Percentiles rank a stretch among this genome's conserved stretches.
Conservation (phyloP, 1,140 invertebrate species). For the Drosophila tsacasi region DNA sequence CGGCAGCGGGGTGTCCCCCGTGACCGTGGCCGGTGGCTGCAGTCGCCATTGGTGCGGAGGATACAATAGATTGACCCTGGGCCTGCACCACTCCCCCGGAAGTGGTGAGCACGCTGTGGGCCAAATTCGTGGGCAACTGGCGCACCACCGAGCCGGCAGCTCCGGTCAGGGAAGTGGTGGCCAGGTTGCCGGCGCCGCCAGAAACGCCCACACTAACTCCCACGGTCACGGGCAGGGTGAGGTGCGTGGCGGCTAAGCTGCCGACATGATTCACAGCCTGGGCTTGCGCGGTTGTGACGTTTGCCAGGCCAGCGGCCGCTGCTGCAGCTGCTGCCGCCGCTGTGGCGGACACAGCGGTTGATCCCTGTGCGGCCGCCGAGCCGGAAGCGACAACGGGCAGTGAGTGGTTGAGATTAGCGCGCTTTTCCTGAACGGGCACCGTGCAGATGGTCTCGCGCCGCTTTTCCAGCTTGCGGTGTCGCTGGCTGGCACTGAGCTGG, state of each 20-base stretch:
- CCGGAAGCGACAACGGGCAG: slow-evolving; percentile 54
- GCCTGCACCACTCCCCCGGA: slow-evolving; percentile 27
- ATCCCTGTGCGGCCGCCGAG: slow-evolving; percentile 1
- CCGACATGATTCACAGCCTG: slow-evolving; percentile 26
- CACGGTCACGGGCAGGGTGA: slow-evolving; percentile 39
- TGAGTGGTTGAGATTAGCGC: slow-evolving; percentile 76
- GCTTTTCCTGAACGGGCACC: slow-evolving; percentile 85
- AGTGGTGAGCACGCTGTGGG: slow-evolving; percentile 34
- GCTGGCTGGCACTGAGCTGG: slow-evolving; percentile 40
- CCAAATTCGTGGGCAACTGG: slow-evolving; percentile 51
- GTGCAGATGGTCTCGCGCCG: slow-evolving; percentile 86
- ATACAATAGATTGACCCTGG: slow-evolving; percentile 30
- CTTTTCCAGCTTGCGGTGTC: slow-evolving; percentile 86
- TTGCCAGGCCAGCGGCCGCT: slow-evolving; percentile 11
- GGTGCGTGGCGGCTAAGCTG: slow-evolving; percentile 36
- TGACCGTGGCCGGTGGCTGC: slow-evolving; percentile 19
- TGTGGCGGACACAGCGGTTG: not conserved
- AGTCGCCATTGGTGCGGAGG: slow-evolving; percentile 28
- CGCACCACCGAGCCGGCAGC: slow-evolving; percentile 48
- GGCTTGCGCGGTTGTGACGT: slow-evolving; percentile 8
- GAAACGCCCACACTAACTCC: slow-evolving; percentile 31
- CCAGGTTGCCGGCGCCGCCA: slow-evolving; percentile 7
- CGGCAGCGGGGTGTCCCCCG: slow-evolving; percentile 9
- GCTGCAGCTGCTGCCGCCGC: not conserved
- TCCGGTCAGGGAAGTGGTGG: slow-evolving; percentile 6